Evolutionary conservation across 2,888 invertebrate genomes (phyloP).

Genomic region (Mythimna impura): DNA sequence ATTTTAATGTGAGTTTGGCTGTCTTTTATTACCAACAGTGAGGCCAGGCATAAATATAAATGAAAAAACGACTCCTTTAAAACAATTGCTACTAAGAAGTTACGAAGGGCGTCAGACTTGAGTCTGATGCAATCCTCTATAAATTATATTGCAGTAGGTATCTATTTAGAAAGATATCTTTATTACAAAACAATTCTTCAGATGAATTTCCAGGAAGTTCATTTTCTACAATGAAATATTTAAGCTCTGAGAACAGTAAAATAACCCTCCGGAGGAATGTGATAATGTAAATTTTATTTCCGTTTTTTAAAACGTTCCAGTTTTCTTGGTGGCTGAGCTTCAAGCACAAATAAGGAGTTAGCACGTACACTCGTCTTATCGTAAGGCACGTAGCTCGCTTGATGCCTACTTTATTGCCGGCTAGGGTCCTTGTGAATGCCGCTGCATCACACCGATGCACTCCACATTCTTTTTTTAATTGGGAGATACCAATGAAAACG

Average conservation of each 20-base stretch:
- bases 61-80: conserved; percentile 8
- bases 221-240: conserved; percentile 66
- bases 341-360: conserved; percentile 74
- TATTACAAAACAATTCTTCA: conserved; percentile 49
- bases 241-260: conserved; percentile 65
- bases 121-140: conserved; percentile 43
- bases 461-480: conserved; percentile 73
- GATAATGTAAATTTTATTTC: conserved; percentile 77
- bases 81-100: conserved; percentile 18
- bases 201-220: conserved; percentile 52
- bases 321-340: conserved; percentile 72
- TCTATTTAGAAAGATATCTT: conserved; percentile 37
- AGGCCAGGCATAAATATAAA: conserved; percentile 6
- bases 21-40: background rate
- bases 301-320: conserved; percentile 71
- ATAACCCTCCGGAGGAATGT: conserved; percentile 74
- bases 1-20: background rate
- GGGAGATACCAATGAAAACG: conserved; percentile 66
- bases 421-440: conserved; percentile 71
- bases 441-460: conserved; percentile 76
- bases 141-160: conserved; percentile 47
- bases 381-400: conserved; percentile 80
- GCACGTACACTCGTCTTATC: conserved; percentile 81
- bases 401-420: conserved; percentile 85
- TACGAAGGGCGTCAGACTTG: conserved; percentile 22